Conservation (phyloP, 2,888 invertebrate species). For the Poecilobothrus nobilitatus region DNA sequence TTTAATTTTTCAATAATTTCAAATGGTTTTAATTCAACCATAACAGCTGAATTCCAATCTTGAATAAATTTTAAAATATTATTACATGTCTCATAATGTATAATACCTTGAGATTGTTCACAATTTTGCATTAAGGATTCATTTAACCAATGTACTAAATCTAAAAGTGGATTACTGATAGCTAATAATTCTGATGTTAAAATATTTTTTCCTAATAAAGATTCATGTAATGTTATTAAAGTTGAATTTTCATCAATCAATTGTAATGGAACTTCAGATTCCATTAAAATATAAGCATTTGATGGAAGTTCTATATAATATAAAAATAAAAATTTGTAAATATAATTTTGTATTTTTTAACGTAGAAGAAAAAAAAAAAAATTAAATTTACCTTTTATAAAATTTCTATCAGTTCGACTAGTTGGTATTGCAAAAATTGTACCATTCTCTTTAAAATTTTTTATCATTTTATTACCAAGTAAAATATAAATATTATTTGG, state of each 20-base stretch:
- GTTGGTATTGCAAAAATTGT: constrained; percentile 40
- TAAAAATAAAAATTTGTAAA: neutral
- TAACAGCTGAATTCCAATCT: constrained; percentile 34
- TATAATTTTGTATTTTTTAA: neutral
- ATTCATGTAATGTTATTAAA: constrained; percentile 31
- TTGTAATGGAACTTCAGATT: constrained; percentile 38
- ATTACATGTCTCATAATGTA: constrained; percentile 34
- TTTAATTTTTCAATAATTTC: constrained; percentile 34
- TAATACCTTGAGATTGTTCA: constrained; percentile 32
- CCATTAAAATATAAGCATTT: constrained; percentile 37
- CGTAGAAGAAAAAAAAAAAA: constrained; percentile 2
- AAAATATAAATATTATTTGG: constrained; percentile 39
- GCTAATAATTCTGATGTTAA: constrained; percentile 37
- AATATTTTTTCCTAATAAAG: constrained; percentile 34
- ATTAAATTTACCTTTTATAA: constrained; percentile 31
- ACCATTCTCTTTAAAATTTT: constrained; percentile 38
- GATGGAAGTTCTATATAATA: constrained; percentile 37
- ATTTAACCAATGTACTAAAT: constrained; percentile 38
- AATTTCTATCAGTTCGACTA: constrained; percentile 32
- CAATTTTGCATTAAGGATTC: constrained; percentile 37
- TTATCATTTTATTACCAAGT: constrained; percentile 38
- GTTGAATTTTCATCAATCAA: constrained; percentile 34
- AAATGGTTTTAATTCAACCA: constrained; percentile 23
- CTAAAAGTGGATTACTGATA: constrained; percentile 35
- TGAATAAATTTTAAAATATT: constrained; percentile 38